These are phyloP conservation scores for Amphipoea lucens DNA, from an alignment of 2,888 invertebrate species.

Conservation along the genomic window DNA sequence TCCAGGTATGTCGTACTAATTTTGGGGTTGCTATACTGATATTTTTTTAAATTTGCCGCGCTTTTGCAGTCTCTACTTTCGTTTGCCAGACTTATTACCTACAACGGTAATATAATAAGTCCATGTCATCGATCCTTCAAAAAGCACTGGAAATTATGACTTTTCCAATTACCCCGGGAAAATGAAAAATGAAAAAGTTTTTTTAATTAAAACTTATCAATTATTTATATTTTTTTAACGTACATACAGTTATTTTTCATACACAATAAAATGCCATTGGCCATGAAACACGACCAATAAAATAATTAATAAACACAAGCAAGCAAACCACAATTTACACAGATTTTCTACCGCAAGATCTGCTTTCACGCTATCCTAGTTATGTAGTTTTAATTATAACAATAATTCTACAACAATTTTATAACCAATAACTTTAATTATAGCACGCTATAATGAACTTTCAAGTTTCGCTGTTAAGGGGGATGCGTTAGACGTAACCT, in stretches of 20 bases:
- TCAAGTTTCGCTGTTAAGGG: slow-evolving; percentile 59
- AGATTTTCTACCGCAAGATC: slow-evolving; percentile 38
- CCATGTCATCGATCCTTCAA: no score
- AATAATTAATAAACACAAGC: not conserved
- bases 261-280: not conserved
- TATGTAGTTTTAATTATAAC: slow-evolving; percentile 50
- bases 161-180: not conserved
- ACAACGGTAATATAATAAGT: no score
- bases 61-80: no score
- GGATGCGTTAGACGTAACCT: not conserved
- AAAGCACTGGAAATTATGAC: not conserved
- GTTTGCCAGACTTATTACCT: no score
- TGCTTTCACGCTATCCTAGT: slow-evolving; percentile 53
- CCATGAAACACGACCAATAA: slow-evolving; percentile 24
- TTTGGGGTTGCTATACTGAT: no score
- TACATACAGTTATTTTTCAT: not conserved
- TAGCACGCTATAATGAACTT: slow-evolving; percentile 58
- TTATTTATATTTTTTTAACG: not conserved
- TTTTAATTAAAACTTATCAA: not conserved
- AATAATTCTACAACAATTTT: slow-evolving; percentile 53
- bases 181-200: not conserved
- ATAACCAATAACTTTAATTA: slow-evolving; percentile 64
- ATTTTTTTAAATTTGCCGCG: no score
- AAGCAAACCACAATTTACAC: not conserved
- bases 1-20: no score